A percentile compares a stretch with the other conserved stretches of the same genome.
Conservation (phyloP, 2,797 vertebrate genomes). For the Buceros bicornis region DNA sequence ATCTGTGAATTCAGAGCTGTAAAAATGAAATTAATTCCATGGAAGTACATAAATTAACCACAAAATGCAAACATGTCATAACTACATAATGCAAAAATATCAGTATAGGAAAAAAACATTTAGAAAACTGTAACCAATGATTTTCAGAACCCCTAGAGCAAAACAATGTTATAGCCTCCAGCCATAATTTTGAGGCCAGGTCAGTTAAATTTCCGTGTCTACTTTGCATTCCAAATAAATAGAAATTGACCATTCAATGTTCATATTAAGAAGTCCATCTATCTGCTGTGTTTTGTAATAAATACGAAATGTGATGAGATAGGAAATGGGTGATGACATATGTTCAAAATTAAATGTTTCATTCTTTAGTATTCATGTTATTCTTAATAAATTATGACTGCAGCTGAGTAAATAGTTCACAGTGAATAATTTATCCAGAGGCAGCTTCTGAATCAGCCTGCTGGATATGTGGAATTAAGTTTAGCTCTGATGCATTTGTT, state of each 20-base stretch:
- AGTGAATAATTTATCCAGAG: conserved; percentile 49
- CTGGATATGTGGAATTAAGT: not conserved
- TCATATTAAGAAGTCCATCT: not conserved
- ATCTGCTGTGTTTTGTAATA: conserved; percentile 4
- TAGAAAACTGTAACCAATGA: not conserved
- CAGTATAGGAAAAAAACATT: not conserved
- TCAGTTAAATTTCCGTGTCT: not conserved
- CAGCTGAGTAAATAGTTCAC: conserved; percentile 45
- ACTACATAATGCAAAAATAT: not conserved
- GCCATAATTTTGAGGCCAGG: not conserved
- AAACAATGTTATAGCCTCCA: not conserved
- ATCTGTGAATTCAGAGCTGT: conserved; percentile 31
- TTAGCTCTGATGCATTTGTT: not conserved
- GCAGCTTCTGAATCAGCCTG: not conserved
- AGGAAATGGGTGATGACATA: not conserved
- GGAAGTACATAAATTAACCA: conserved; percentile 22
- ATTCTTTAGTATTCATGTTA: not conserved
- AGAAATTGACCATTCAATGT: not conserved
- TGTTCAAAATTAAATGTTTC: conserved; percentile 16
- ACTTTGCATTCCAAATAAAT: not conserved
- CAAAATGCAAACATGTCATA: not conserved
- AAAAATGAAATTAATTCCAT: conserved; percentile 40
- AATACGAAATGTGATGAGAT: conserved; percentile 3
- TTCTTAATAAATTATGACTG: conserved; percentile 34
- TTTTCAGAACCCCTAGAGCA: not conserved